Evolutionary conservation across 2,888 invertebrate genomes (phyloP).

Genomic region (Galerucella nymphaeae): DNA sequence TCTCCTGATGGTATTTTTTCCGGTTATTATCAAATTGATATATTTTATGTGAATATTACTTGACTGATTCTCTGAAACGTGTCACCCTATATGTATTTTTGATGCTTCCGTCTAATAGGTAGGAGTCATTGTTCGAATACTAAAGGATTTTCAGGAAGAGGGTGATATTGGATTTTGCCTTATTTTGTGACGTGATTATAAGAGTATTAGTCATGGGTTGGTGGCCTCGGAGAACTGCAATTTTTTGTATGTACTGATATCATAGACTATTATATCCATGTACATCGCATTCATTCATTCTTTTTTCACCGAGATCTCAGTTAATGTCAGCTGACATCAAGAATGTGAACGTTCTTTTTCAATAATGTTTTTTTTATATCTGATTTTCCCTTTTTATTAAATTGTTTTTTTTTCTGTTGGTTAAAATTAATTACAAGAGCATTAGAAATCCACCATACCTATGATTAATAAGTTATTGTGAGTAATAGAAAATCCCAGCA

Average conservation of each 20-base stretch:
- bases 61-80: slow-evolving; percentile 31
- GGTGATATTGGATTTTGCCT: slow-evolving; percentile 44
- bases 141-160: slow-evolving; percentile 53
- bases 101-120: slow-evolving; percentile 43
- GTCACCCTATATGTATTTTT: slow-evolving; percentile 51
- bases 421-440: not conserved
- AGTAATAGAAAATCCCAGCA: slow-evolving; percentile 42
- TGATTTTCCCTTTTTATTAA: not conserved
- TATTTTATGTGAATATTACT: not conserved
- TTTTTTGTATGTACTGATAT: slow-evolving; percentile 6
- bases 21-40: too few species aligned
- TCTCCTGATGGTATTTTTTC: too few species aligned
- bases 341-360: too few species aligned
- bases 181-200: slow-evolving; percentile 54
- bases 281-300: not conserved
- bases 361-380: too few species aligned
- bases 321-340: too few species aligned
- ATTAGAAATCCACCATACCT: slow-evolving; percentile 14
- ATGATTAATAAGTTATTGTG: slow-evolving; percentile 23
- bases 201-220: slow-evolving; percentile 53
- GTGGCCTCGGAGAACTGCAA: slow-evolving; percentile 23
- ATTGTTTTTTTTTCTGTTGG: not conserved
- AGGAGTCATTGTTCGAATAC: slow-evolving; percentile 51
- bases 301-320: too few species aligned
- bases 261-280: slow-evolving; percentile 3